A percentile compares a stretch with the other conserved stretches of the same genome.
Evolutionary conservation across 2,888 invertebrate species (phyloP).

Genomic region (Stenolophus ochropezus): DNA sequence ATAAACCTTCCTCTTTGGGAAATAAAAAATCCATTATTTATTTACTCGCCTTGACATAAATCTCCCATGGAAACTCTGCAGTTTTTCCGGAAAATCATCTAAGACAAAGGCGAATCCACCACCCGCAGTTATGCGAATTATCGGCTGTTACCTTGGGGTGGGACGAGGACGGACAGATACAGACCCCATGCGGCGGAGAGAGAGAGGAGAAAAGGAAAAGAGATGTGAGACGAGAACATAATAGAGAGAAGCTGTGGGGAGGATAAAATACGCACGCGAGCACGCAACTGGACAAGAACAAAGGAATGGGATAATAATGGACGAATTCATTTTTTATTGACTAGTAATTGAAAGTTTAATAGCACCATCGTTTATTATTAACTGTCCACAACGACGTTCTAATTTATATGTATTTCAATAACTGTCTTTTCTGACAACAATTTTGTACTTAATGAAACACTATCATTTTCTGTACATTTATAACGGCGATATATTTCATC

Average conservation of each 20-base stretch:
- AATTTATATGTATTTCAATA: too few species aligned
- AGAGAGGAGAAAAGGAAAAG: background rate
- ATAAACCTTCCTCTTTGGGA: too few species aligned
- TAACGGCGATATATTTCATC: too few species aligned
- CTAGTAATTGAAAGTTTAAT: background rate
- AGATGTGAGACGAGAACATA: background rate
- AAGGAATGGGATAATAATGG: background rate
- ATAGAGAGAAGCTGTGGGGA: background rate
- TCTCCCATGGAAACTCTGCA: too few species aligned
- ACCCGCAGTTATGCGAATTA: constrained; percentile 3
- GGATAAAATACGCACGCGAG: background rate
- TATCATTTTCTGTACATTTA: too few species aligned
- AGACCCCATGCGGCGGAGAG: background rate
- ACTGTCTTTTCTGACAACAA: too few species aligned
- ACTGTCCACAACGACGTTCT: too few species aligned
- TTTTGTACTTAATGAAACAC: too few species aligned
- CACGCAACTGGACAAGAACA: background rate
- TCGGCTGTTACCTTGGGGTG: background rate
- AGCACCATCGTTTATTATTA: background rate
- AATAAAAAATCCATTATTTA: too few species aligned
- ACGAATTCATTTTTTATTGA: background rate
- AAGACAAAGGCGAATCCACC: background rate
- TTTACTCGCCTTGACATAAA: too few species aligned
- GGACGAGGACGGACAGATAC: background rate
- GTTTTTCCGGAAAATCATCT: constrained; percentile 1